Evolutionary conservation across 2,888 invertebrate genomes (phyloP).

Genomic region (Clunio marinus): DNA sequence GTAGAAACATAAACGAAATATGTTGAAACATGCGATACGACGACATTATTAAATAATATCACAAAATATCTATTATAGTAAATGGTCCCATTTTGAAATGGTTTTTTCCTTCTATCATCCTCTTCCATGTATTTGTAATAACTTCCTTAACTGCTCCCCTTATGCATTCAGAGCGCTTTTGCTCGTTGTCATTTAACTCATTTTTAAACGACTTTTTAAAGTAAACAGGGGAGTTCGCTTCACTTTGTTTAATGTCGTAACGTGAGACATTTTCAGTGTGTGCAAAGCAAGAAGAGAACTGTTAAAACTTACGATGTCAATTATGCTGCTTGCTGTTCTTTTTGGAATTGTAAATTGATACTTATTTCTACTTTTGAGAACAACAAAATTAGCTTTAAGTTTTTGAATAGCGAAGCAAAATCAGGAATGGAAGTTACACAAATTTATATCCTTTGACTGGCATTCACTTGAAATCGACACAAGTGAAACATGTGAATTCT

Average conservation of each 20-base stretch:
- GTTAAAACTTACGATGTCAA: slow-evolving; percentile 13
- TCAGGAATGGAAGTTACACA: no score
- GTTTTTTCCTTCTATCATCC: neutral
- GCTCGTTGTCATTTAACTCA: slow-evolving; percentile 28
- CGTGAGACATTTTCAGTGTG: neutral
- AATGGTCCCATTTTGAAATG: slow-evolving; percentile 1
- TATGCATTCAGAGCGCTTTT: no score
- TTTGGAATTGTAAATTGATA: neutral
- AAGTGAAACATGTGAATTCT: no score
- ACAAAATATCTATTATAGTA: slow-evolving; percentile 27
- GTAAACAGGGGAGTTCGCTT: neutral
- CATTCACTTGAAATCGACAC: no score
- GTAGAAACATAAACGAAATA: slow-evolving; percentile 29
- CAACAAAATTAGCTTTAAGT: no score
- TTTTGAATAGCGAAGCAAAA: no score
- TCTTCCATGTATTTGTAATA: no score
- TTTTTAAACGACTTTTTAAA: slow-evolving; percentile 28
- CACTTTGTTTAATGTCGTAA: slow-evolving; percentile 19
- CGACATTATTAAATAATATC: slow-evolving; percentile 28
- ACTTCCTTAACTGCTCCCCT: no score
- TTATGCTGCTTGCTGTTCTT: slow-evolving; percentile 14
- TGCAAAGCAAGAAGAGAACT: no score
- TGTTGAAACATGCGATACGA: slow-evolving; percentile 26
- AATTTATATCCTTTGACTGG: no score
- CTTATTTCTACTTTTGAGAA: neutral